phyloP scores from a whole-genome alignment of 2,113 vertebrate genomes.

The Percopsis transmontana region DNA sequence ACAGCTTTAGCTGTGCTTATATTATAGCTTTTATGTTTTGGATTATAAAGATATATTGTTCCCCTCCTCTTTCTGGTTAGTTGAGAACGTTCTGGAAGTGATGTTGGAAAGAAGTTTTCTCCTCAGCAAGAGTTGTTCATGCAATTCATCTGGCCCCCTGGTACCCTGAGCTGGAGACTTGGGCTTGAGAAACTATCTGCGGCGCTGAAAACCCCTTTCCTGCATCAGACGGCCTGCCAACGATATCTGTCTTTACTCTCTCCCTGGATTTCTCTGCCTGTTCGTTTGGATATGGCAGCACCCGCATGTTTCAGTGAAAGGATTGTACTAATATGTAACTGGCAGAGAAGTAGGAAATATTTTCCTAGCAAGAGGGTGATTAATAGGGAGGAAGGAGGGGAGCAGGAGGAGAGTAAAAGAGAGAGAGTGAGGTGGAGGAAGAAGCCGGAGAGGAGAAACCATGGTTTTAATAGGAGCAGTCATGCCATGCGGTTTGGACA shows the following conservation, averaged over 20 bases:
- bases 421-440: constrained; percentile 13
- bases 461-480: constrained; percentile 3
- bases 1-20: constrained; percentile 22
- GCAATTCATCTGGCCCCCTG: constrained; percentile 37
- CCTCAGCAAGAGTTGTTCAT: background rate
- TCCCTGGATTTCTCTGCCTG: constrained; percentile 26
- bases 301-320: constrained; percentile 53
- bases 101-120: constrained; percentile 21
- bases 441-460: constrained; percentile 6
- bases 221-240: constrained; percentile 56
- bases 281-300: constrained; percentile 38
- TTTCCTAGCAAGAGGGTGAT: constrained; percentile 62
- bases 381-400: constrained; percentile 34
- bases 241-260: constrained; percentile 50
- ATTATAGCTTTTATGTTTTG: background rate
- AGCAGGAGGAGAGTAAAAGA: background rate
- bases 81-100: constrained; percentile 21
- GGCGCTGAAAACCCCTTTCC: constrained; percentile 62
- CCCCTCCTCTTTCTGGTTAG: background rate
- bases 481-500: background rate
- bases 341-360: constrained; percentile 68
- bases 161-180: constrained; percentile 26
- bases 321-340: constrained; percentile 74
- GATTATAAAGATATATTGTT: constrained; percentile 11
- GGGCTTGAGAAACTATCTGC: constrained; percentile 47